Conservation (phyloP, 30 jellyfish, hydroid and myxozoan species). For the Cassiopea xamachana region DNA sequence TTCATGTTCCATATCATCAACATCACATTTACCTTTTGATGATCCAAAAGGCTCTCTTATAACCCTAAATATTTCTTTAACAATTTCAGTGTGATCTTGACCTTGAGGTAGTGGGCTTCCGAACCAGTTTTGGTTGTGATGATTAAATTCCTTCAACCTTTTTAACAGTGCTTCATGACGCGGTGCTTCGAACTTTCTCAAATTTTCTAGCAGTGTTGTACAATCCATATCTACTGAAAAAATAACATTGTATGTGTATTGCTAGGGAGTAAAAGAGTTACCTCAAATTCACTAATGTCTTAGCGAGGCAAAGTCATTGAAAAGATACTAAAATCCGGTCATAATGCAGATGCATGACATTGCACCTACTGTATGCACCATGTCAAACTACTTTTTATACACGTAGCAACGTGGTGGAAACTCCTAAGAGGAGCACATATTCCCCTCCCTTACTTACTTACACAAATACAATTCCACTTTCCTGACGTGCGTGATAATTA, state of each 20-base stretch:
- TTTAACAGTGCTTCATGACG: neutral
- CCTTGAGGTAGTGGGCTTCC: neutral
- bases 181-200: neutral
- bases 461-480: no score
- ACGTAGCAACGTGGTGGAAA: no score
- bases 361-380: no score
- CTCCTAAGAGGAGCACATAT: no score
- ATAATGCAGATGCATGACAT: no score
- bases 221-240: neutral
- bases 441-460: no score
- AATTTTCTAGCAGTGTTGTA: neutral
- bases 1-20: neutral
- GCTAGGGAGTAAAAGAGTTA: neutral
- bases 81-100: conserved; percentile 1
- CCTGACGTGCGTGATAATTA: no score
- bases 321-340: no score
- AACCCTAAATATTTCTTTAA: neutral
- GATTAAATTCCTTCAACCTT: conserved; percentile 5
- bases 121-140: conserved; percentile 4
- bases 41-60: neutral
- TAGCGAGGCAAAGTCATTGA: no score
- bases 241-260: neutral
- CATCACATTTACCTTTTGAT: neutral
- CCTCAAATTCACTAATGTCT: no score
- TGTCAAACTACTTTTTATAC: no score